These are phyloP conservation scores for Istiophorus platypterus DNA, from an alignment of 2,113 vertebrate genomes.

Conservation along the genomic window DNA sequence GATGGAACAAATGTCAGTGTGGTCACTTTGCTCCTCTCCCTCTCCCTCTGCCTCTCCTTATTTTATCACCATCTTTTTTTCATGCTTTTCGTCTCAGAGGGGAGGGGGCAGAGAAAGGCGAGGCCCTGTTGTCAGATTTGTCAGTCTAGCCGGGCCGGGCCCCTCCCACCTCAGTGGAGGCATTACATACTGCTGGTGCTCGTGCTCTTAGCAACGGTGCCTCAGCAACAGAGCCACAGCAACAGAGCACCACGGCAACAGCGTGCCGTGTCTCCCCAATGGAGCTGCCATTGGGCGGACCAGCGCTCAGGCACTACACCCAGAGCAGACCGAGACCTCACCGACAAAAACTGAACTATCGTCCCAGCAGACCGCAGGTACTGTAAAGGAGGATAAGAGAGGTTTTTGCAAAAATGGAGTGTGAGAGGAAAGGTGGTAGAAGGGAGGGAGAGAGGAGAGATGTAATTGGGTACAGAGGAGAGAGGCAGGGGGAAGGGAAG, in stretches of 20 bases:
- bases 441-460: slow-evolving; percentile 67
- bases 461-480: slow-evolving; percentile 74
- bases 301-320: slow-evolving; percentile 83
- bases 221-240: slow-evolving; percentile 81
- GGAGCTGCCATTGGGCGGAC: slow-evolving; percentile 85
- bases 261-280: slow-evolving; percentile 84
- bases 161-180: slow-evolving; percentile 77
- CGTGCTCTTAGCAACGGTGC: slow-evolving; percentile 82
- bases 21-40: slow-evolving; percentile 36
- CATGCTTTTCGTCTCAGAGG: slow-evolving; percentile 63
- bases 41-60: slow-evolving; percentile 30
- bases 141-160: slow-evolving; percentile 74
- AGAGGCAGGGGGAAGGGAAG: slow-evolving; percentile 81
- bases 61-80: slow-evolving; percentile 65
- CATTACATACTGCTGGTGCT: slow-evolving; percentile 83
- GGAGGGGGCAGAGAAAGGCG: slow-evolving; percentile 76
- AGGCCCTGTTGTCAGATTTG: slow-evolving; percentile 81
- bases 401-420: slow-evolving; percentile 59
- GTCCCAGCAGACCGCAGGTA: slow-evolving; percentile 82
- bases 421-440: slow-evolving; percentile 61
- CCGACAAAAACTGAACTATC: slow-evolving; percentile 82
- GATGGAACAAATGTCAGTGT: slow-evolving; percentile 17
- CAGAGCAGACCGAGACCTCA: slow-evolving; percentile 84
- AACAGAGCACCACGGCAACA: slow-evolving; percentile 82
- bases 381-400: slow-evolving; percentile 43